Evolutionary conservation across 2,797 vertebrate genomes (phyloP).

Genomic region (Lycodopsis pacificus): DNA sequence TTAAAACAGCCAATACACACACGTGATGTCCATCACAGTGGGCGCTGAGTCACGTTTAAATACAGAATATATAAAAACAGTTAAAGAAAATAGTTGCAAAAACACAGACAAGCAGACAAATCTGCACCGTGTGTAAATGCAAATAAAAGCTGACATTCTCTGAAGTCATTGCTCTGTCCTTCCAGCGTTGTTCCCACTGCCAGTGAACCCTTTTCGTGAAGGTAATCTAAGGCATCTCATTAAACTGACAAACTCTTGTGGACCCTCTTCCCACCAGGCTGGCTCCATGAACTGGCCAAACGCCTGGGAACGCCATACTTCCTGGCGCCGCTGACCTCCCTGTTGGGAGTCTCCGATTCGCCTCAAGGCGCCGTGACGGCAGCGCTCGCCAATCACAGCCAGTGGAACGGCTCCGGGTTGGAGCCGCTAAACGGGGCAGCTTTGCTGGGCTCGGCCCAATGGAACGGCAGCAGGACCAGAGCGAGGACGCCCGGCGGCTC

Average conservation of each 20-base stretch:
- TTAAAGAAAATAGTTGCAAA: neutral
- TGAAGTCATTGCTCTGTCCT: slow-evolving; percentile 37
- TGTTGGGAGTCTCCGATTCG: slow-evolving; percentile 69
- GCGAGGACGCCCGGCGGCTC: slow-evolving; percentile 45
- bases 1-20: neutral
- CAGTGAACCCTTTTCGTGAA: slow-evolving; percentile 28
- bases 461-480: slow-evolving; percentile 67
- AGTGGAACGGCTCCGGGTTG: slow-evolving; percentile 65
- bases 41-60: neutral
- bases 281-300: slow-evolving; percentile 89
- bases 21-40: neutral
- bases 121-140: neutral
- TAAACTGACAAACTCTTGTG: slow-evolving; percentile 39
- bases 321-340: slow-evolving; percentile 77
- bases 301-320: slow-evolving; percentile 88
- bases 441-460: slow-evolving; percentile 53
- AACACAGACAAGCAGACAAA: neutral
- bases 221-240: slow-evolving; percentile 31
- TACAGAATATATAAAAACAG: neutral
- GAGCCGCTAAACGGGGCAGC: slow-evolving; percentile 37
- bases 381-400: slow-evolving; percentile 65
- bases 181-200: slow-evolving; percentile 28
- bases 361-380: slow-evolving; percentile 53
- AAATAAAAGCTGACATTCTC: slow-evolving; percentile 16
- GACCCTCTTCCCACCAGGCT: slow-evolving; percentile 75